Conservation (phyloP, 2,797 vertebrate genomes). For the Dryobates pubescens region DNA sequence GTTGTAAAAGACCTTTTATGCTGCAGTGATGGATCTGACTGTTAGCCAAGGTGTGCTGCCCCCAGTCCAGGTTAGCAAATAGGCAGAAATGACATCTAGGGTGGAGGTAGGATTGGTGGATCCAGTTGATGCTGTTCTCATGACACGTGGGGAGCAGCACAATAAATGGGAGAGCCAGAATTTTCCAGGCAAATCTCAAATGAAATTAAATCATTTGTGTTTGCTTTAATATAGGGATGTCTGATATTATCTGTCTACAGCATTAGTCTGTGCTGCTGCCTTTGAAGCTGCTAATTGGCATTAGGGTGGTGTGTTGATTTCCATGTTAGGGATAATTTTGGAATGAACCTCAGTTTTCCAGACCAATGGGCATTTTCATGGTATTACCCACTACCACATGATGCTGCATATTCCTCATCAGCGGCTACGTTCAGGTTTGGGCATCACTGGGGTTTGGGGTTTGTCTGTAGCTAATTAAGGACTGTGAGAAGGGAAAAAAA, state of each 20-base stretch:
- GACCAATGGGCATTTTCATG: constrained; percentile 62
- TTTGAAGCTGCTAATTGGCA: constrained; percentile 65
- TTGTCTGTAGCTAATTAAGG: constrained; percentile 57
- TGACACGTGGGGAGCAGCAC: not conserved
- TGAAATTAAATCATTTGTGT: constrained; percentile 32
- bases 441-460: constrained; percentile 54
- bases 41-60: not conserved
- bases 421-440: constrained; percentile 52
- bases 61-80: not conserved
- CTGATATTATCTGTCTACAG: constrained; percentile 64
- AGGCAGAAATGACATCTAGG: not conserved
- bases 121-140: not conserved
- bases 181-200: constrained; percentile 54
- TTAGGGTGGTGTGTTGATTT: constrained; percentile 26
- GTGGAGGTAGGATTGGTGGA: not conserved
- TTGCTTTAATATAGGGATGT: constrained; percentile 62
- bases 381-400: constrained; percentile 39
- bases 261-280: constrained; percentile 52
- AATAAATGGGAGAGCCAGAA: not conserved
- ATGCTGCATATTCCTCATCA: constrained; percentile 17
- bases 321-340: constrained; percentile 57
- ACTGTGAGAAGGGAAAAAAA: constrained; percentile 47
- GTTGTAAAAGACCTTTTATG: no score
- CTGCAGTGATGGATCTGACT: not conserved
- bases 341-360: constrained; percentile 45